These are phyloP conservation scores for Carposina sasakii DNA, from an alignment of 1,140 invertebrate genomes.

Conservation along the genomic window DNA sequence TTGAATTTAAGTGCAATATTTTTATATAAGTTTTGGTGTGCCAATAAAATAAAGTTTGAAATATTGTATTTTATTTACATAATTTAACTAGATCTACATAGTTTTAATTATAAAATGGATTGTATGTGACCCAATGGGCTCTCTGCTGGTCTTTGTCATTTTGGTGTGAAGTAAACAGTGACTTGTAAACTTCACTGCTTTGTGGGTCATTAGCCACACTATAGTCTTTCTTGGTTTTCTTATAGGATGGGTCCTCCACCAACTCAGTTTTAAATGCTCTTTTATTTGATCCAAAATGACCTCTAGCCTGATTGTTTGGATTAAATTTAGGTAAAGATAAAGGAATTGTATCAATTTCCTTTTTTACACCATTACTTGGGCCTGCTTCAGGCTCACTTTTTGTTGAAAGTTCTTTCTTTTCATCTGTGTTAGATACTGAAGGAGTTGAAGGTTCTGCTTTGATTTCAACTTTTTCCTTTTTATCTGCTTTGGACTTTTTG, in stretches of 20 bases:
- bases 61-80: constrained; percentile 7
- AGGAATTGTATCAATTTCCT: constrained; percentile 61
- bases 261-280: constrained; percentile 45
- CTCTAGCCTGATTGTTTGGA: constrained; percentile 58
- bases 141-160: constrained; percentile 88
- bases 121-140: constrained; percentile 98
- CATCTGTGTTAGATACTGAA: constrained; percentile 21
- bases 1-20: constrained; percentile 32
- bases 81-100: no score
- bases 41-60: constrained; percentile 11
- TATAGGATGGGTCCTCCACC: constrained; percentile 78
- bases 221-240: constrained; percentile 85
- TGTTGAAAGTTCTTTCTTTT: constrained; percentile 22
- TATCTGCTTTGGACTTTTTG: constrained; percentile 75
- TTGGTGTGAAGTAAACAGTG: constrained; percentile 93
- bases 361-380: constrained; percentile 35
- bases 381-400: constrained; percentile 30
- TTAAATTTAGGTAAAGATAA: constrained; percentile 61
- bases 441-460: constrained; percentile 33
- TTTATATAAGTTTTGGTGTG: constrained; percentile 7
- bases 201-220: constrained; percentile 94
- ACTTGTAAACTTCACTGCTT: constrained; percentile 93
- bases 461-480: constrained; percentile 24
- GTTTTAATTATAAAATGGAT: constrained; percentile 97
- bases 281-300: constrained; percentile 58